A percentile compares a stretch with the other conserved stretches of the same genome.
Evolutionary conservation across 1,140 invertebrate genomes (phyloP).

Genomic region (Drosophila navojoa): DNA sequence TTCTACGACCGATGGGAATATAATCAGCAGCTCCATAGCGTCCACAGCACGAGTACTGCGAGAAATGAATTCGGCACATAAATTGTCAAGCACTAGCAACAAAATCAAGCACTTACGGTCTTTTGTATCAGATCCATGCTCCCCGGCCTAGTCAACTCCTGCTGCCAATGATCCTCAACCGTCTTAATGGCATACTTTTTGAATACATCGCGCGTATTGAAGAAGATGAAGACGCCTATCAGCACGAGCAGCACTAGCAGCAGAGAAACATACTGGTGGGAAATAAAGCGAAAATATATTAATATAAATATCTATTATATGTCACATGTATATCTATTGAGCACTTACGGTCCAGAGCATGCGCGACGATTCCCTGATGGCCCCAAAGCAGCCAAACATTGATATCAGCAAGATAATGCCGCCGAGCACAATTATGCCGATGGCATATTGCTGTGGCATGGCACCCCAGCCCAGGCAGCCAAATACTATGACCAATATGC

Average conservation of each 20-base stretch:
- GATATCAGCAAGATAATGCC: slow-evolving; percentile 89
- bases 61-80: background rate
- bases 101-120: slow-evolving; percentile 40
- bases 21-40: slow-evolving; percentile 84
- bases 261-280: slow-evolving; percentile 59
- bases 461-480: slow-evolving; percentile 84
- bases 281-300: background rate
- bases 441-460: slow-evolving; percentile 82
- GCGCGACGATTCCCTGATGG: slow-evolving; percentile 91
- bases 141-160: slow-evolving; percentile 59
- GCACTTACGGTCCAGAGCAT: slow-evolving; percentile 90
- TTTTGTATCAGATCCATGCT: slow-evolving; percentile 70
- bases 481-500: slow-evolving; percentile 66
- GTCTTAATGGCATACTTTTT: slow-evolving; percentile 64
- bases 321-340: background rate
- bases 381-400: slow-evolving; percentile 93
- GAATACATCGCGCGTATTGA: slow-evolving; percentile 59
- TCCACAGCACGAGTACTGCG: slow-evolving; percentile 88
- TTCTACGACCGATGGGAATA: slow-evolving; percentile 53
- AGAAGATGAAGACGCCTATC: slow-evolving; percentile 58
- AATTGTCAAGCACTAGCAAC: background rate
- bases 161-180: slow-evolving; percentile 60
- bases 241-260: slow-evolving; percentile 60
- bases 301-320: background rate
- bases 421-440: slow-evolving; percentile 89